Conservation (phyloP, 2,888 invertebrate genomes). For the Drosophila koepferae region DNA sequence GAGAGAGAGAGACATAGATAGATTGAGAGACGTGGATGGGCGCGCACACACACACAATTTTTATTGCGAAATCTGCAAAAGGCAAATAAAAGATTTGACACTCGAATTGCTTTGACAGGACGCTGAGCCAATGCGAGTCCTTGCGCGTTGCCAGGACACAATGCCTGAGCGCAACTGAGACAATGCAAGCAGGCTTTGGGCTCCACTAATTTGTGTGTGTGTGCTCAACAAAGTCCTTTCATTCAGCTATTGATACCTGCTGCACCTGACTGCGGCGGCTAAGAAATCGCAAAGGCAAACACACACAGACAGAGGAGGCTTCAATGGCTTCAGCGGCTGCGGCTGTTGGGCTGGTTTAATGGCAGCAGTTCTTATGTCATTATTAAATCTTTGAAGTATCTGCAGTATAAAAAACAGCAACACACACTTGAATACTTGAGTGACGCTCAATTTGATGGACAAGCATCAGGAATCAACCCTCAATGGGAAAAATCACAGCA, state of each 20-base stretch:
- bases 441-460: slow-evolving; percentile 80
- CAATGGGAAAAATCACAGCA: slow-evolving; percentile 75
- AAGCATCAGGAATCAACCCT: slow-evolving; percentile 61
- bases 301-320: background rate
- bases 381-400: slow-evolving; percentile 80
- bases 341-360: slow-evolving; percentile 61
- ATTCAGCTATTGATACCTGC: slow-evolving; percentile 30
- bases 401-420: slow-evolving; percentile 63
- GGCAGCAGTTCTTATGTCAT: slow-evolving; percentile 75
- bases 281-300: slow-evolving; percentile 66
- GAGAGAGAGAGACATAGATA: slow-evolving; percentile 7
- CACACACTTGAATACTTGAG: slow-evolving; percentile 76
- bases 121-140: slow-evolving; percentile 2
- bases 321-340: slow-evolving; percentile 11
- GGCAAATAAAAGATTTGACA: slow-evolving; percentile 85
- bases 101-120: slow-evolving; percentile 82
- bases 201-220: slow-evolving; percentile 70
- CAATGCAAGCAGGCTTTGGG: slow-evolving; percentile 14
- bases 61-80: slow-evolving; percentile 84
- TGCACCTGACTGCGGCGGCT: slow-evolving; percentile 40
- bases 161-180: background rate
- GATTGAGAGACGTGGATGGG: slow-evolving; percentile 27
- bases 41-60: slow-evolving; percentile 65
- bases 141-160: background rate
- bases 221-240: slow-evolving; percentile 18